Conservation (phyloP, 1,140 invertebrate species). For the Tenebrio molitor region DNA sequence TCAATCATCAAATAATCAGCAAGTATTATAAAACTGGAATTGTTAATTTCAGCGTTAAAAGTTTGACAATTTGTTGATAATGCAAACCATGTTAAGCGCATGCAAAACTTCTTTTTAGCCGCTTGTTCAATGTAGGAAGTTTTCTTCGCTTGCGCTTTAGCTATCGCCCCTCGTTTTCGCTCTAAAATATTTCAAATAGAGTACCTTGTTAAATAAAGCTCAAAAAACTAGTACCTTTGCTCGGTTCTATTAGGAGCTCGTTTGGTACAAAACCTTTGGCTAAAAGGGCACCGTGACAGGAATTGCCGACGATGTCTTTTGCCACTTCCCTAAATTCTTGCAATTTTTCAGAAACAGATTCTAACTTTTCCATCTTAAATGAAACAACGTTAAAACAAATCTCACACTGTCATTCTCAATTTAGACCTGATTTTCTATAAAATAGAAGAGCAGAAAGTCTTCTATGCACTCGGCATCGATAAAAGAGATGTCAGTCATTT, state of each 20-base stretch:
- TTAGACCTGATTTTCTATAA: constrained; percentile 78
- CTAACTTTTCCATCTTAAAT: constrained; percentile 70
- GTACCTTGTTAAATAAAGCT: no score
- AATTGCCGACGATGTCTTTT: constrained; percentile 75
- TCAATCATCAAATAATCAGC: constrained; percentile 81
- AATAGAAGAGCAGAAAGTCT: constrained; percentile 75
- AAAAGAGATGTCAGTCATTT: constrained; percentile 74
- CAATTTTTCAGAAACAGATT: constrained; percentile 70
- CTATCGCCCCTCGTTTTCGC: constrained; percentile 54
- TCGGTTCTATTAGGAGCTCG: constrained; percentile 56
- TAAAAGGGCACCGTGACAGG: constrained; percentile 80
- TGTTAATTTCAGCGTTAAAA: constrained; percentile 3
- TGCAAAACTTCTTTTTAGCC: constrained; percentile 82
- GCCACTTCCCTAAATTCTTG: constrained; percentile 73
- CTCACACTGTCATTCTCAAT: neutral
- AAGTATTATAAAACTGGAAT: constrained; percentile 80
- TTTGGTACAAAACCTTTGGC: constrained; percentile 75
- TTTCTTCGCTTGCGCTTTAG: constrained; percentile 70
- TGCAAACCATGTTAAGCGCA: constrained; percentile 76
- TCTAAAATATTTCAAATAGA: neutral
- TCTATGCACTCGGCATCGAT: constrained; percentile 70
- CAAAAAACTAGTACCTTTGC: constrained; percentile 4
- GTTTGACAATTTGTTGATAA: neutral
- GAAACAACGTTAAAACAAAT: no score
- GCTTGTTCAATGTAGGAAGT: constrained; percentile 88